Percentiles rank a stretch among this genome's conserved stretches.
phyloP scores from a whole-genome alignment of 2,113 vertebrate species.

The Psilopogon haemacephalus region DNA sequence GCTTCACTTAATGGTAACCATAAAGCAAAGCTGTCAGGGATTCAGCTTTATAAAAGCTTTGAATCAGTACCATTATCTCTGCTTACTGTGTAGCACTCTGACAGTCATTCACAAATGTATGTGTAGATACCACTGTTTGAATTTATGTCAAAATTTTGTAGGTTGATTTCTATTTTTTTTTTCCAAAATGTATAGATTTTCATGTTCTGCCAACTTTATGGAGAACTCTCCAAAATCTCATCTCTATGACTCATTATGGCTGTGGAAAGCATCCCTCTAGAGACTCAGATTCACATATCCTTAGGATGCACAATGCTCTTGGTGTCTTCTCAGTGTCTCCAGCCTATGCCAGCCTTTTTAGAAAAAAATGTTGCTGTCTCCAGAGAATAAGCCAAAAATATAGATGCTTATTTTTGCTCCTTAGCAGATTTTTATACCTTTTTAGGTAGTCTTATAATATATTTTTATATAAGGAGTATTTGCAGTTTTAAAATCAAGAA shows the following conservation, averaged over 20 bases:
- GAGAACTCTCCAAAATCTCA: background rate
- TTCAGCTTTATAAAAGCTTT: background rate
- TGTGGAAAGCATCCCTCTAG: background rate
- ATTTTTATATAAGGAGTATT: background rate
- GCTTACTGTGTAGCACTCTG: background rate
- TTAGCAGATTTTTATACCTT: background rate
- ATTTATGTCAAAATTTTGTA: constrained; percentile 6
- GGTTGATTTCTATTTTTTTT: background rate
- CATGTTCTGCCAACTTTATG: background rate
- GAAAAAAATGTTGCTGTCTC: constrained; percentile 7
- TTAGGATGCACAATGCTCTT: background rate
- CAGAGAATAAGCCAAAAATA: background rate
- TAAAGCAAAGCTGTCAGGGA: background rate
- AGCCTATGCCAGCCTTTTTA: background rate
- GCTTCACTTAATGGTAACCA: constrained; percentile 59
- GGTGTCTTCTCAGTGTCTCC: background rate
- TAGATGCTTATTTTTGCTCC: background rate
- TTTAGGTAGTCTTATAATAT: background rate
- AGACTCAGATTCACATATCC: background rate
- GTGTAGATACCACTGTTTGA: background rate
- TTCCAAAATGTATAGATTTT: background rate
- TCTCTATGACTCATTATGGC: background rate
- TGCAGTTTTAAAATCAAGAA: background rate
- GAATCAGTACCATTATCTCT: background rate
- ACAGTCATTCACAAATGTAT: background rate